A percentile compares a stretch with the other conserved stretches of the same genome.
Conservation (phyloP, 2,113 vertebrate species). For the Brachyhypopomus gauderio region DNA sequence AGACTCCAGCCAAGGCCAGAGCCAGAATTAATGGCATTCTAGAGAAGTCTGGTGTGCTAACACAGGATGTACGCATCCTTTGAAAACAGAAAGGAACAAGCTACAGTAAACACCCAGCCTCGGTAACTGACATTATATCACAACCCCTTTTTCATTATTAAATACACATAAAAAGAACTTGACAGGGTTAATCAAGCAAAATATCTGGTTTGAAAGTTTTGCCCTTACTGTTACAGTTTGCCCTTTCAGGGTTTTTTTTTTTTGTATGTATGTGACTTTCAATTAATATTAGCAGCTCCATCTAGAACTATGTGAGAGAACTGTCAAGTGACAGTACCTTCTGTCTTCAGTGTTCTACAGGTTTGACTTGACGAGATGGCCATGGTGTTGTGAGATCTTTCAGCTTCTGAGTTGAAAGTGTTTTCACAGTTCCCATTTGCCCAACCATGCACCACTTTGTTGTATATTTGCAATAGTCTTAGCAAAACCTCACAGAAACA, state of each 20-base stretch:
- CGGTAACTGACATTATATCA: not conserved
- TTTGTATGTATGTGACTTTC: not conserved
- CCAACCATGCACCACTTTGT: not conserved
- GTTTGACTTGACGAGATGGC: not conserved
- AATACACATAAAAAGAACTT: not conserved
- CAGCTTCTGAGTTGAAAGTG: not conserved
- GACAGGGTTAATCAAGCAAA: not conserved
- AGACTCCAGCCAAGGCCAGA: constrained; percentile 52
- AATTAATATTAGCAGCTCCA: not conserved
- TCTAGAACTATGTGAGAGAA: not conserved
- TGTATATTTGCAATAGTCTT: too few relatives aligned
- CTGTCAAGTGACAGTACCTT: not conserved
- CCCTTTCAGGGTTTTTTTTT: not conserved
- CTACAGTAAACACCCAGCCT: not conserved
- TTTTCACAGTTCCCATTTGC: not conserved
- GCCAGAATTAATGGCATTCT: constrained; percentile 64
- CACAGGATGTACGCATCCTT: not conserved
- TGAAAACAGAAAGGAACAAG: not conserved
- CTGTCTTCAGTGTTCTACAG: not conserved
- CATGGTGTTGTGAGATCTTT: not conserved
- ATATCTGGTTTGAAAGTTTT: not conserved
- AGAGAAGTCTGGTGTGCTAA: constrained; percentile 36
- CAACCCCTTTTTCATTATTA: constrained; percentile 45
- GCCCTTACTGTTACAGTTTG: too few relatives aligned
- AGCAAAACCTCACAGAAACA: too few relatives aligned